These are phyloP conservation scores for Drosophila villosipedis DNA, from an alignment of 2,888 invertebrate genomes.

Conservation along the genomic window DNA sequence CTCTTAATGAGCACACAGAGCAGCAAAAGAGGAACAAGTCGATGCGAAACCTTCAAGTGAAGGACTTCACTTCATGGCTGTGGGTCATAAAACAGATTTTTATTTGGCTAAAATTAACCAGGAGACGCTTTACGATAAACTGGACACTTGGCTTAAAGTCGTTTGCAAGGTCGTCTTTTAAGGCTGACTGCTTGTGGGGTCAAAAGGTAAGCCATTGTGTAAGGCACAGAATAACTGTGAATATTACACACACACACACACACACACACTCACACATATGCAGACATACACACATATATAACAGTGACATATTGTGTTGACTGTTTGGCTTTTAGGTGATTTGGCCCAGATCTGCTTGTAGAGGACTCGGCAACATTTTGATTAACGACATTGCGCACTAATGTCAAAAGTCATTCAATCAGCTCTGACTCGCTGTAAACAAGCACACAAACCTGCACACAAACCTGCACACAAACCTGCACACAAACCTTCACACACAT, in stretches of 20 bases:
- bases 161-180: constrained; percentile 26
- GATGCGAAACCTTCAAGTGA: constrained; percentile 27
- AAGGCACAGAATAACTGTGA: constrained; percentile 8
- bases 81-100: constrained; percentile 74
- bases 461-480: constrained; percentile 4
- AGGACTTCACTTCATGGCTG: constrained; percentile 25
- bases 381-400: constrained; percentile 79
- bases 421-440: constrained; percentile 44
- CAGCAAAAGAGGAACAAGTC: constrained; percentile 30
- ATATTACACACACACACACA: not conserved
- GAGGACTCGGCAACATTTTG: constrained; percentile 65
- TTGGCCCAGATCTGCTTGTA: constrained; percentile 37
- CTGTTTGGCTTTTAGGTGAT: constrained; percentile 45
- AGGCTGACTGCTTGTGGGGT: constrained; percentile 3
- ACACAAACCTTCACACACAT: constrained; percentile 9
- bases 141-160: constrained; percentile 15
- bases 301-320: constrained; percentile 43
- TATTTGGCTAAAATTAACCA: constrained; percentile 73
- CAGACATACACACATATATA: not conserved
- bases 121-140: constrained; percentile 43
- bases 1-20: constrained; percentile 72
- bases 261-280: not conserved
- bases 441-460: constrained; percentile 17
- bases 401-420: constrained; percentile 81
- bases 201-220: constrained; percentile 33